Base-by-base conservation (phyloP, 2,888 invertebrate species). In the Andrena haemorrhoa region DNA sequence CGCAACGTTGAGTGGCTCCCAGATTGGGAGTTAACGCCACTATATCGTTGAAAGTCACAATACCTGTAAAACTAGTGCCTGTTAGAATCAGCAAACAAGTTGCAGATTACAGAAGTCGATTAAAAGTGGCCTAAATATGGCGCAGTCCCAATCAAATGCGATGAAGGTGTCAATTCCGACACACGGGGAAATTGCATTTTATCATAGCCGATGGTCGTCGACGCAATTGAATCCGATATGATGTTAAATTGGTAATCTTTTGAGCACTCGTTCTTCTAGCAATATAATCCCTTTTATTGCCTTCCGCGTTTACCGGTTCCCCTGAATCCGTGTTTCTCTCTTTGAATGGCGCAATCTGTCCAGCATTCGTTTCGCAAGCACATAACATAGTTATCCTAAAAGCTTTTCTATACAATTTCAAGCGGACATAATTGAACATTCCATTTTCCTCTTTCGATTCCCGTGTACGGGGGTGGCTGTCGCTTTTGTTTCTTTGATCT, bases 401-500 rank as follows among this genome's bases (percentile, higher is more conserved):
- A 23, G 33, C 33, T 71, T 61, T 49, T 10, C 61, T 31, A 16
- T 20, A 33, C 23, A 6, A 23, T 10, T 33, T n/a, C 41, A 64
- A 53, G 8, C 26, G 53, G 23, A 60, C 35, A 66, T 68, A 35
- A 63, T 74, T 61, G 72, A 75, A 79, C 69, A 49, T 79, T 51
- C 51, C 61, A 53, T 51, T 53, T 41, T 41, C 20, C 20, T 31
- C 53, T 60, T 68, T 47, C 53, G 41, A 53, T 26, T 31, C 49
- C 6, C 33, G 23, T 7, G 51, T n/a, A 12, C 60, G 10, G 26
- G 7, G 7, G 31, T 26, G 23, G 16, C 61, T 26, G 53, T 64
- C 51, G 23, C 16, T 71, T 70, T 76, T 71, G 47, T 70, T 63
- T 41, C 64, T 71, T 71, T 76, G 63, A 76, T 64, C 41, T n/a